Base-by-base conservation (phyloP, 2,888 invertebrate species). In the Heliconius hortense region DNA sequence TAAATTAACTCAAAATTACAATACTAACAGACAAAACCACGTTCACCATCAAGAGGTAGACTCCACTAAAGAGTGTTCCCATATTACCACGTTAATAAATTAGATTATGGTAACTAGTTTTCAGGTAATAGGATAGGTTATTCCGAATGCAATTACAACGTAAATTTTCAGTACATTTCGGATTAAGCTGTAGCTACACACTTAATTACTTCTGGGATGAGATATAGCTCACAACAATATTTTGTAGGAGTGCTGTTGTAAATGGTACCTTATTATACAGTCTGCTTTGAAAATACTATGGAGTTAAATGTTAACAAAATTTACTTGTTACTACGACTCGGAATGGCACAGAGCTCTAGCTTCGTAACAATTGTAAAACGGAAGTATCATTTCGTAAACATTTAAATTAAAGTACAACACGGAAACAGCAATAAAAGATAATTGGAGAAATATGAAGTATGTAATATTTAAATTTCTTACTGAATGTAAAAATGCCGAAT, bases 111-210 rank as follows among this genome's bases (percentile, higher is more conserved):
- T 73, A 59, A 69, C 63, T 39, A 68, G 56, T 73, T 64, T 64
- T 2, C 73, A 70, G 43, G 70, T 60, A 59, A 73, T 35, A 68
- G 64, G 56, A 66, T 69, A 66, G 69, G 69, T 73, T 73, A 73
- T 70, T 73, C 60, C 28, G 63, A 76, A 73, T 72, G 68, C 64
- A 73, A 76, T 76, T 73, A 76, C 70, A 70, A 43, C 39, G 60
- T 60, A 59, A 71, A 60, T 71, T 71, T 71, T 71, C 71, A 70
- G 59, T 70, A 60, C 70, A 71, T 71, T 71, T 71, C 60, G 71
- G 35, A 71, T 71, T 56, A 60, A 70, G 18, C 56, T 70, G 70
- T 70, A 35, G 35, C 71, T 71, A 71, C 35, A 60, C 60, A 56
- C 60, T 60, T 71, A 71, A 71, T 71, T 71, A 71, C 71, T 71